These are phyloP conservation scores for Apus apus DNA, from an alignment of 2,113 vertebrate species.

Conservation along the genomic window DNA sequence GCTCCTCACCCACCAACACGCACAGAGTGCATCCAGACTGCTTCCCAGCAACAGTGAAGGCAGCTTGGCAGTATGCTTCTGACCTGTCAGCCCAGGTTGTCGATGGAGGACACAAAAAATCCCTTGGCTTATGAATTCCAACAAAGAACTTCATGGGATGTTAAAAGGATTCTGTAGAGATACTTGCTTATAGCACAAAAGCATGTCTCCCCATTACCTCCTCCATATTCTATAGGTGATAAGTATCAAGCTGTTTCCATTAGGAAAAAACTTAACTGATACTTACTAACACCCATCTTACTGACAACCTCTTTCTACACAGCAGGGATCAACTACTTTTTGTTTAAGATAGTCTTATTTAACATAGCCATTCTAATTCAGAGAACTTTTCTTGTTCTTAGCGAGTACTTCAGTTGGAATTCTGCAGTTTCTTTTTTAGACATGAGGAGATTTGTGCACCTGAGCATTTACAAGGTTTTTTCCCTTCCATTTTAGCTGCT, in stretches of 20 bases:
- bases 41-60: background rate
- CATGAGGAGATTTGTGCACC: background rate
- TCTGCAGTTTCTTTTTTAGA: background rate
- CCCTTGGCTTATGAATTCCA: accelerated
- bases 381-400: background rate
- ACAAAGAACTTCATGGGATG: background rate
- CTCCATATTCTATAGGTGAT: background rate
- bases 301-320: background rate
- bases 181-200: background rate
- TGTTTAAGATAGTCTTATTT: background rate
- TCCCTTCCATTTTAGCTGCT: background rate
- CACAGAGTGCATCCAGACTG: accelerated
- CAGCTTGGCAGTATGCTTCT: background rate
- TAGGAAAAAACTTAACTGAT: background rate
- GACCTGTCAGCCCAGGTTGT: background rate
- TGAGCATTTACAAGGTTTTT: background rate
- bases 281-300: background rate
- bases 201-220: background rate
- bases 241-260: background rate
- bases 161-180: background rate
- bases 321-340: background rate
- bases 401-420: background rate
- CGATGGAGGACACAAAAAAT: background rate
- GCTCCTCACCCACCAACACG: background rate
- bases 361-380: background rate